These are phyloP conservation scores for Masnerella sp. DNA, from an alignment of 2,888 invertebrate genomes.

Conservation along the genomic window DNA sequence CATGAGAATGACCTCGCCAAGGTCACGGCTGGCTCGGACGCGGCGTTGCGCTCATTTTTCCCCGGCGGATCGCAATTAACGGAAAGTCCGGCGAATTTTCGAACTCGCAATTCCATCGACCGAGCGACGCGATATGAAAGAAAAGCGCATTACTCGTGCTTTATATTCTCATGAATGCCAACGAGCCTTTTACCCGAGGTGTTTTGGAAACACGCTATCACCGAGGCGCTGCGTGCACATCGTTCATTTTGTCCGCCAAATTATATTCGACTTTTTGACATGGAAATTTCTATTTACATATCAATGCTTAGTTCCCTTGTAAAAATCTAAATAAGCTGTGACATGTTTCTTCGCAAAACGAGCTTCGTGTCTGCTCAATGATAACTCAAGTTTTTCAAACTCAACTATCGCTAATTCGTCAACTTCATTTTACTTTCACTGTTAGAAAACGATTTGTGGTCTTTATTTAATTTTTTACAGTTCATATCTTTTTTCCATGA, in stretches of 20 bases:
- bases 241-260: constrained; percentile 42
- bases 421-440: too few species aligned
- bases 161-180: constrained; percentile 58
- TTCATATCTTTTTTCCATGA: too few species aligned
- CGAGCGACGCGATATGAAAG: constrained; percentile 40
- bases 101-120: too few species aligned
- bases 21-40: too few species aligned
- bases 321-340: constrained; percentile 21
- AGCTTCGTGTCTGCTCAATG: constrained; percentile 1
- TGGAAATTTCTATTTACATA: constrained; percentile 47
- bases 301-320: constrained; percentile 36
- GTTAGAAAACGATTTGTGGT: too few species aligned
- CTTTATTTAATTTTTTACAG: too few species aligned
- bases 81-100: too few species aligned
- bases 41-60: too few species aligned
- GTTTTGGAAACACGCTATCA: constrained; percentile 43
- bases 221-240: constrained; percentile 13
- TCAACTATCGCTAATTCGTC: too few species aligned
- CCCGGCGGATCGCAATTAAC: too few species aligned
- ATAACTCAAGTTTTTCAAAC: too few species aligned
- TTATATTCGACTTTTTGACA: constrained; percentile 50
- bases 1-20: too few species aligned
- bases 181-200: constrained; percentile 41
- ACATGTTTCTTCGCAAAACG: constrained; percentile 13
- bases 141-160: constrained; percentile 37